Conservation (phyloP, 2,888 invertebrate species). For the Alloplasta piceator region DNA sequence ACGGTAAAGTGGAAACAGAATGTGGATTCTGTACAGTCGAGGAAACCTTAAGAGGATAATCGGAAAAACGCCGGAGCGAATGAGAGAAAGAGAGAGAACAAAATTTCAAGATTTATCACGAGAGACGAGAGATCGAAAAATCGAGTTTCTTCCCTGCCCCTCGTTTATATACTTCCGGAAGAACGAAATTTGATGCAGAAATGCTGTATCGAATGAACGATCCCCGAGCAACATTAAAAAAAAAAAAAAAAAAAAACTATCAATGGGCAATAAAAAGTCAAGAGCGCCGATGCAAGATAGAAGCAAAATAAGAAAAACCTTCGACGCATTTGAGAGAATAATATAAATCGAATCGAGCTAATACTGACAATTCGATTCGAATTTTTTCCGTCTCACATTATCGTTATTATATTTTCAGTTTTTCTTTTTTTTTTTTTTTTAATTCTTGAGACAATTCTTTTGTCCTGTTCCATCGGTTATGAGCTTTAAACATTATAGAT, state of each 20-base stretch:
- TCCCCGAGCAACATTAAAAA: no score
- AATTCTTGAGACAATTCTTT: neutral
- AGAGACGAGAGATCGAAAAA: slow-evolving; percentile 30
- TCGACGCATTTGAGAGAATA: neutral
- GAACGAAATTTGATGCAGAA: slow-evolving; percentile 42
- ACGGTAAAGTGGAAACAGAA: neutral
- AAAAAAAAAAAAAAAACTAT: neutral
- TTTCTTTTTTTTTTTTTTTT: slow-evolving; percentile 18
- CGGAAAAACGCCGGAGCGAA: neutral
- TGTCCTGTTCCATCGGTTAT: slow-evolving; percentile 6
- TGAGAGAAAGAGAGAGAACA: slow-evolving; percentile 1
- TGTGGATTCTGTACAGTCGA: neutral
- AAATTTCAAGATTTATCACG: neutral
- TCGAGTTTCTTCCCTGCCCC: slow-evolving; percentile 39
- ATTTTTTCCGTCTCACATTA: slow-evolving; percentile 26
- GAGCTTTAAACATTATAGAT: slow-evolving; percentile 21
- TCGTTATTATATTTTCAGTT: slow-evolving; percentile 22
- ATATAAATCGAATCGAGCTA: slow-evolving; percentile 23
- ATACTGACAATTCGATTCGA: slow-evolving; percentile 39
- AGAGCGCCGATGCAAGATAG: neutral
- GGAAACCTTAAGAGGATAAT: neutral
- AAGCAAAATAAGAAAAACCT: no score
- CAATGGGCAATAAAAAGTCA: slow-evolving; percentile 13
- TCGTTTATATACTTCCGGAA: slow-evolving; percentile 17
- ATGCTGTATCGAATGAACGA: slow-evolving; percentile 37